Base-by-base conservation (phyloP, 2,113 vertebrate species). In the Aythya baeri region DNA sequence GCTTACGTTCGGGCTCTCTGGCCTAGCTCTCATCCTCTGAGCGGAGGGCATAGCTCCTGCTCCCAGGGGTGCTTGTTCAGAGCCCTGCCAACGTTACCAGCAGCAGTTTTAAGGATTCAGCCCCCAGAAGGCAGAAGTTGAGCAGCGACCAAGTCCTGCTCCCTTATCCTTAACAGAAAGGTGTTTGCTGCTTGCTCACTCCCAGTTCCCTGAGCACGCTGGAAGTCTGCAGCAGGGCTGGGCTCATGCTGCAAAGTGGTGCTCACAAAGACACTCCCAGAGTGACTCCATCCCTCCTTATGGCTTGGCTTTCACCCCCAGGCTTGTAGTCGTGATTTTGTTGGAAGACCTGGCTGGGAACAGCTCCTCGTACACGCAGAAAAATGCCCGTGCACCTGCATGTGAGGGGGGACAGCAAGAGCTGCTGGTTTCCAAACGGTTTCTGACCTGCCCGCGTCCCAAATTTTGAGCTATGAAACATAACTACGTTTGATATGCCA, bases 1-100 rank as follows among this genome's bases (percentile, higher is more conserved):
- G 81, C 81, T 95, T 87, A 87, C 38, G 83, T 85, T 92, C 74
- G 52, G 63, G 91, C 71, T 52, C 84, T 91, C 49, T 89, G 92
- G 80, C 83, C 92, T 91, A 75, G 58, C 80, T 91, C 58, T 87
- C 61, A 8, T 96, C 70, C 83, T 89, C 41, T 74, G 50, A 5
- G 4, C 61, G 55, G 63, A 94, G 89, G 87, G 59, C 89, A 58
- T 57, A 52, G 86, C 58, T 92, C 41, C 55, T 58, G 50, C 58
- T 89, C 44, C 50, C 44, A 11, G 18, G 4, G 2, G 31, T 2
- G 67, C 77, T 83, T 57, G 2, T 67, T 79, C 66, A 84, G 74
- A 54, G 43, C 74, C 81, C 54, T 91, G 76, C 41, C 80, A 54
- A 61, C 72, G 50, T 0, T 0, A 52, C 66, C 25, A 1, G 68